Evolutionary conservation across 64 coral and sea anemone species (phyloP).

Genomic region (Stichodactyla helianthus): DNA sequence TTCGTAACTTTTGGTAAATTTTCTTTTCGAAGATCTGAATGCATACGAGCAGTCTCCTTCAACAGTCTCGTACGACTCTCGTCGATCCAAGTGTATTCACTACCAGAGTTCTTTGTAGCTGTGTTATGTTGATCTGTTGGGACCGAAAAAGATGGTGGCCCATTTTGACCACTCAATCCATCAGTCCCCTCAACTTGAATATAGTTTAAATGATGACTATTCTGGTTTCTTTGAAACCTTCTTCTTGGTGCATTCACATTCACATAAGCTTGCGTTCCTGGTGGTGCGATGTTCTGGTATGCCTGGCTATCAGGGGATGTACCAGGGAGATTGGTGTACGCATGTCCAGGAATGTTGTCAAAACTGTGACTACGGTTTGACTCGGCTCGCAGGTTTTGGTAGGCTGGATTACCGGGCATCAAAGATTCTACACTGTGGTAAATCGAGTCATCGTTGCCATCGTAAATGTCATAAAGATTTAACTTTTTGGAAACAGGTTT

Average conservation of each 20-base stretch:
- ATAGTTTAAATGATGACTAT: conserved; percentile 57
- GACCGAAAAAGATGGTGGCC: not conserved
- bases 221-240: conserved; percentile 23
- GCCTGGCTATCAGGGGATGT: not conserved
- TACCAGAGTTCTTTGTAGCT: conserved; percentile 9
- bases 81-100: conserved; percentile 67
- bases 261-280: conserved; percentile 43
- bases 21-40: conserved; percentile 49
- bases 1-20: conserved; percentile 56
- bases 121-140: conserved; percentile 12
- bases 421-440: conserved; percentile 66
- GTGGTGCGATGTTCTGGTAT: conserved; percentile 43
- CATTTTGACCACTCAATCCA: conserved; percentile 19
- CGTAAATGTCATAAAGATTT: conserved; percentile 52
- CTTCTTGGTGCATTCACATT: conserved; percentile 15
- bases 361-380: conserved; percentile 53
- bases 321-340: conserved; percentile 45
- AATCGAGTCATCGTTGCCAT: conserved; percentile 70
- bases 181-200: conserved; percentile 40
- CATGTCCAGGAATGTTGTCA: conserved; percentile 53
- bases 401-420: conserved; percentile 54
- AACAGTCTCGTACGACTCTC: conserved; percentile 50
- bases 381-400: conserved; percentile 34
- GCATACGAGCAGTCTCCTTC: conserved; percentile 51
- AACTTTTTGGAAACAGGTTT: conserved; percentile 7